These are phyloP conservation scores for Hippotragus niger DNA, from an alignment of 2,113 vertebrate species.

Conservation along the genomic window DNA sequence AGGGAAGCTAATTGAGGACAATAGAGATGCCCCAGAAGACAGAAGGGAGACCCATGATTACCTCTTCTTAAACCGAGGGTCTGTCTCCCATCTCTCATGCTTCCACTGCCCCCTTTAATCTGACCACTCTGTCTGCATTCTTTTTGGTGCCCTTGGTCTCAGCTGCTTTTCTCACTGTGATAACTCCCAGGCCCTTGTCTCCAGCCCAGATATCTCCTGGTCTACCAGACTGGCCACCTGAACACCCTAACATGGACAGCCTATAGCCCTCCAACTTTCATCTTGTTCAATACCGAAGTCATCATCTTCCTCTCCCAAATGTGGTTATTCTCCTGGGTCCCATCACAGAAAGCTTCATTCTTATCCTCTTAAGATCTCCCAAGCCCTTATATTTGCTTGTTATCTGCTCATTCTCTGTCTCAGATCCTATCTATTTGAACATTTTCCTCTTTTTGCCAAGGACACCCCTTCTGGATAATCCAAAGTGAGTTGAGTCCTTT, in stretches of 20 bases:
- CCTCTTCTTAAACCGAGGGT: background rate
- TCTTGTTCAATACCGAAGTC: background rate
- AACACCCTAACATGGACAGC: fast-evolving
- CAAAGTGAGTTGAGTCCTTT: background rate
- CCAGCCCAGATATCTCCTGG: background rate
- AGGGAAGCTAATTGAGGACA: background rate
- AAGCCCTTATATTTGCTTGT: background rate
- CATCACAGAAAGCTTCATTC: background rate
- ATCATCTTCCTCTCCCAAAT: background rate
- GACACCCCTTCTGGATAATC: background rate
- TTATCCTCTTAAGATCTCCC: background rate
- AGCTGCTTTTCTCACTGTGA: background rate
- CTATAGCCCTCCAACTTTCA: background rate
- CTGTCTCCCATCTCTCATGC: background rate
- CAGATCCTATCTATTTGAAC: background rate
- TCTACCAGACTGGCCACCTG: background rate
- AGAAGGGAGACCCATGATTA: background rate
- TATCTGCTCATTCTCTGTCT: background rate
- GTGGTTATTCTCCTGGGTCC: background rate
- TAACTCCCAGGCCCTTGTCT: background rate
- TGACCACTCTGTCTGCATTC: background rate
- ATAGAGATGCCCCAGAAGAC: background rate
- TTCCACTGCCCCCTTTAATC: background rate
- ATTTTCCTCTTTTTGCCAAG: background rate
- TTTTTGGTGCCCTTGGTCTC: background rate